Percentiles rank a stretch among this genome's conserved stretches.
Evolutionary conservation across 37 sponge, comb jelly and placozoan genomes (phyloP).

Genomic region (Corticium candelabrum): DNA sequence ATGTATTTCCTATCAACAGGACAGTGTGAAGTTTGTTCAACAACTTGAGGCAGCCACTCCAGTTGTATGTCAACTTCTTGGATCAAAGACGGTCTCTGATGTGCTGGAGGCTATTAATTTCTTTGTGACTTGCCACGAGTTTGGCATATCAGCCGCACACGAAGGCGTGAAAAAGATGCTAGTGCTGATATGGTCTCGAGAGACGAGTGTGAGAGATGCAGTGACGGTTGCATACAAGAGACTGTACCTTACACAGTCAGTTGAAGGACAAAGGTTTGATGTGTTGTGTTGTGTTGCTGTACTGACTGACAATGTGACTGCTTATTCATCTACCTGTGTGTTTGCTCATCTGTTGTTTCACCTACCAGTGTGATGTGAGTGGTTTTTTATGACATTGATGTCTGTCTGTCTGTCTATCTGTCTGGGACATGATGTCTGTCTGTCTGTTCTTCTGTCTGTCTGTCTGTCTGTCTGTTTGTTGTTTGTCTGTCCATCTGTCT

Average conservation of each 20-base stretch:
- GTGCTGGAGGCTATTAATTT: conserved; percentile 76
- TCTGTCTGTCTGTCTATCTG: too few species aligned
- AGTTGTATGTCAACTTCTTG: conserved; percentile 53
- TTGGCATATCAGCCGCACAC: conserved; percentile 37
- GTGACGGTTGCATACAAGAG: conserved; percentile 45
- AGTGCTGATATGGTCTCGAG: conserved; percentile 66
- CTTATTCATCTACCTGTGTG: neutral
- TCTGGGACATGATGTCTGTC: too few species aligned
- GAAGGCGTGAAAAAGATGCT: conserved; percentile 57
- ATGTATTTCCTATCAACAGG: conserved; percentile 19
- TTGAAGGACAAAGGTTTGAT: neutral
- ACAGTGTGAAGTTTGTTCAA: conserved; percentile 50
- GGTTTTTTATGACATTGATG: too few species aligned
- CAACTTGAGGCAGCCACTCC: conserved; percentile 44
- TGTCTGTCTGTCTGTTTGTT: too few species aligned
- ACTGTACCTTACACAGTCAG: conserved; percentile 58
- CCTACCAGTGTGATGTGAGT: conserved; percentile 5
- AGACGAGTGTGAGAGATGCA: conserved; percentile 38
- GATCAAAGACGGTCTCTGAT: conserved; percentile 73
- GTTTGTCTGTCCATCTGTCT: too few species aligned
- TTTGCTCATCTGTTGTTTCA: neutral
- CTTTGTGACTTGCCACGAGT: conserved; percentile 42
- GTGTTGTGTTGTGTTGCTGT: neutral
- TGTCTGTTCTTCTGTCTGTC: too few species aligned
- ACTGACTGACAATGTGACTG: neutral